Percentiles rank a stretch among this genome's conserved stretches.
Evolutionary conservation across 2,888 invertebrate genomes (phyloP).

Genomic region (Agonopterix subpropinquella): DNA sequence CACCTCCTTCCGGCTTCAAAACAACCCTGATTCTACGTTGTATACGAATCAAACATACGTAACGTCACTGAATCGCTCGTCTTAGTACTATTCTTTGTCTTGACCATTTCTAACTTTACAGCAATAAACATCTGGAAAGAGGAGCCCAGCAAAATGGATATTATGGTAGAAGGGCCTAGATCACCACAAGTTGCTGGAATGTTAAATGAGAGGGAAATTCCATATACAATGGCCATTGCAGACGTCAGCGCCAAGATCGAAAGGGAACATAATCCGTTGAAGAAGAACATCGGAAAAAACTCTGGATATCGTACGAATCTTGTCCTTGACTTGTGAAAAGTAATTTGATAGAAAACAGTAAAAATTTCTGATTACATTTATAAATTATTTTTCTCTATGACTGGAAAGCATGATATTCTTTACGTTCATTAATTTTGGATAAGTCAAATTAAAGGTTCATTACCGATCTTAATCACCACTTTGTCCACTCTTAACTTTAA

Average conservation of each 20-base stretch:
- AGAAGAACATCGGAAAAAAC: slow-evolving; percentile 9
- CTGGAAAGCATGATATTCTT: too few species aligned
- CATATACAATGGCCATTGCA: slow-evolving; percentile 45
- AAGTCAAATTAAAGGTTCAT: too few species aligned
- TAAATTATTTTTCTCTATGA: too few species aligned
- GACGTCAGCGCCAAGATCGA: slow-evolving; percentile 36
- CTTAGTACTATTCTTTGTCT: not conserved
- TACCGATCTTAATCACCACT: too few species aligned
- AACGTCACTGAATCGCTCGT: not conserved
- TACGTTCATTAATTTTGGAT: too few species aligned
- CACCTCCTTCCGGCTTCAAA: too few species aligned
- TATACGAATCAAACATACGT: too few species aligned
- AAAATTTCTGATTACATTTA: too few species aligned
- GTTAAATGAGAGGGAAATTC: slow-evolving; percentile 52
- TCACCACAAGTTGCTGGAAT: slow-evolving; percentile 47
- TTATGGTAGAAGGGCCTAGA: slow-evolving; percentile 49
- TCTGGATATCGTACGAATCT: slow-evolving; percentile 20
- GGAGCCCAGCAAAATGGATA: slow-evolving; percentile 56
- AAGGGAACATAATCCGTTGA: slow-evolving; percentile 28
- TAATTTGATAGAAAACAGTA: too few species aligned
- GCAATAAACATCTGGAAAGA: slow-evolving; percentile 63
- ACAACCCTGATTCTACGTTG: not conserved
- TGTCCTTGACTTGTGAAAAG: too few species aligned
- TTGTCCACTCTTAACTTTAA: too few species aligned
- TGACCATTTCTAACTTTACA: slow-evolving; percentile 13